Evolutionary conservation across 2,888 invertebrate genomes (phyloP).

Genomic region (Quadroppia sp.): DNA sequence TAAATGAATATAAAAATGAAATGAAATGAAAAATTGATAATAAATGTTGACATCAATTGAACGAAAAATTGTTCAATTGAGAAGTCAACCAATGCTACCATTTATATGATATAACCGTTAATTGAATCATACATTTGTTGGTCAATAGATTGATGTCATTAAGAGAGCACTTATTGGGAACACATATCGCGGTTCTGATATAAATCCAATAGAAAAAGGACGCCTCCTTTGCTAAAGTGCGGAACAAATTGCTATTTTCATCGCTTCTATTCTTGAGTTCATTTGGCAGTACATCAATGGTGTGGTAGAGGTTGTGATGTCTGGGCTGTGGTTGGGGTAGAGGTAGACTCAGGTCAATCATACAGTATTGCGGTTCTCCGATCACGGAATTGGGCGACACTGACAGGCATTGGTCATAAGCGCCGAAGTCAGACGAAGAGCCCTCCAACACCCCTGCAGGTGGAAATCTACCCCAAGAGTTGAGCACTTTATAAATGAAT

Average conservation of each 20-base stretch:
- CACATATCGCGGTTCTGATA: conserved; percentile 40
- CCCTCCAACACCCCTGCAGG: conserved; percentile 39
- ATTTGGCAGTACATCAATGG: background rate
- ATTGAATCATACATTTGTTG: conserved; percentile 33
- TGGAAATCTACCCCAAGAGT: conserved; percentile 42
- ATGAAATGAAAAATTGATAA: background rate
- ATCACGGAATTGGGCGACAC: background rate
- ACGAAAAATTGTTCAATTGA: too few species aligned
- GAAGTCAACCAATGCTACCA: too few species aligned
- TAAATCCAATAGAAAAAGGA: conserved; percentile 42
- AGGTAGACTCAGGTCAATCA: background rate
- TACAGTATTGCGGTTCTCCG: conserved; percentile 15
- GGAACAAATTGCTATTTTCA: background rate
- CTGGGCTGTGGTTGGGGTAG: background rate
- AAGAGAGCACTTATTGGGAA: conserved; percentile 40
- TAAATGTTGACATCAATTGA: background rate
- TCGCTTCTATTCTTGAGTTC: background rate
- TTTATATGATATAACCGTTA: too few species aligned
- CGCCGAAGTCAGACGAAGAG: conserved; percentile 37
- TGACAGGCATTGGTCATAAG: conserved; percentile 41
- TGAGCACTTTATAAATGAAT: conserved; percentile 1
- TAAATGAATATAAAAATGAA: too few species aligned
- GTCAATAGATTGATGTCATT: conserved; percentile 39
- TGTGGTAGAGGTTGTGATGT: conserved; percentile 18
- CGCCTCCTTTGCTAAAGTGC: background rate